Percentiles rank a stretch among this genome's conserved stretches.
Conservation (phyloP, 2,888 invertebrate species). For the Heliconius aoede region DNA sequence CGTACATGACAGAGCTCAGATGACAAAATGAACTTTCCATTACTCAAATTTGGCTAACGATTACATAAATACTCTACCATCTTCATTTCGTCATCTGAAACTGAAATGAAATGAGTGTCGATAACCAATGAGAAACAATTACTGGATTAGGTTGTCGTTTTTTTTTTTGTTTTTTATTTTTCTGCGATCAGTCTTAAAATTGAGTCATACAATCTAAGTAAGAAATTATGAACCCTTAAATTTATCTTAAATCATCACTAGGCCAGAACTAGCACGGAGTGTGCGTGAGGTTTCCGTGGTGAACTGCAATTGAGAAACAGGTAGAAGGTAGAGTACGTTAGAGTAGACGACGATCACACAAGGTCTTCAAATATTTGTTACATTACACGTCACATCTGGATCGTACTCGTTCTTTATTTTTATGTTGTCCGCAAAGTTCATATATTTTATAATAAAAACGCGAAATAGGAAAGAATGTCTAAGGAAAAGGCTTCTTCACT, state of each 20-base stretch:
- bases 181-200: constrained; percentile 84
- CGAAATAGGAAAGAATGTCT: constrained; percentile 63
- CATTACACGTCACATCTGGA: constrained; percentile 35
- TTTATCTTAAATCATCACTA: constrained; percentile 72
- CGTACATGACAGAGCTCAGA: constrained; percentile 58
- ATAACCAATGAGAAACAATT: constrained; percentile 67
- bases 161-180: constrained; percentile 65
- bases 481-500: constrained; percentile 80
- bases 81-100: constrained; percentile 58
- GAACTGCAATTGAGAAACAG: constrained; percentile 54
- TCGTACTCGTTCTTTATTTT: constrained; percentile 47
- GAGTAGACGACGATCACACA: constrained; percentile 62
- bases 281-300: constrained; percentile 54
- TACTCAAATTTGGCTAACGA: constrained; percentile 70
- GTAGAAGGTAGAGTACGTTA: constrained; percentile 57
- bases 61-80: constrained; percentile 58
- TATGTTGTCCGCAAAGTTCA: constrained; percentile 55
- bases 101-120: constrained; percentile 56
- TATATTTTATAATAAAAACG: constrained; percentile 55
- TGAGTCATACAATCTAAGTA: constrained; percentile 83
- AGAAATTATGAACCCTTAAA: constrained; percentile 79
- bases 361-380: constrained; percentile 45
- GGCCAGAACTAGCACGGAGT: constrained; percentile 74
- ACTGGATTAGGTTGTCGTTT: constrained; percentile 54
- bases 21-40: constrained; percentile 56